Evolutionary conservation across 2,797 vertebrate species (phyloP).

Genomic region (Paramormyrops hopkinsi): DNA sequence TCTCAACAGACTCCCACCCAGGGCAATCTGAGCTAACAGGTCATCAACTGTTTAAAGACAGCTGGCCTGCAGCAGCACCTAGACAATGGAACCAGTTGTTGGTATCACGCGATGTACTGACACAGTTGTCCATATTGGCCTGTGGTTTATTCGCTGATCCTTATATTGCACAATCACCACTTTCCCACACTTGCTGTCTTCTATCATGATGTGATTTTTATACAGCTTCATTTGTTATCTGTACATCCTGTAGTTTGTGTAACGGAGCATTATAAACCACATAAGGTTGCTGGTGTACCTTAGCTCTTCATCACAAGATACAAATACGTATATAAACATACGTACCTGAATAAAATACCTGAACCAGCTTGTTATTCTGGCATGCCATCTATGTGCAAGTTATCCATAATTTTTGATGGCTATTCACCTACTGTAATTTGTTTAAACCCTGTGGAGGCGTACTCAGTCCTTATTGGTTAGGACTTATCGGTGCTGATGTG

Average conservation of each 20-base stretch:
- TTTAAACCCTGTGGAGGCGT: not conserved
- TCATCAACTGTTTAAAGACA: not conserved
- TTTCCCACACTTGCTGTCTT: not conserved
- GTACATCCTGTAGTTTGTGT: not conserved
- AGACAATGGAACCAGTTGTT: not conserved
- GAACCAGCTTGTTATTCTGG: not conserved
- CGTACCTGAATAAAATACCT: not conserved
- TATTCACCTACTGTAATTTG: not conserved
- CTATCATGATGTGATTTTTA: not conserved
- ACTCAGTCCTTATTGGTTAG: not conserved
- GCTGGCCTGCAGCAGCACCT: not conserved
- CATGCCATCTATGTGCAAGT: not conserved
- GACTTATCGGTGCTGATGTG: not conserved
- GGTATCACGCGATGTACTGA: not conserved
- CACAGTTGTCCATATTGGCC: not conserved
- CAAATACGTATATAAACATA: not conserved
- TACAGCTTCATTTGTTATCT: not conserved
- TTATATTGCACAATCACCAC: not conserved
- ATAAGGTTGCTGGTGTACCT: not conserved
- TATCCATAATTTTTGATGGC: not conserved
- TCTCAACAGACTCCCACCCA: not conserved
- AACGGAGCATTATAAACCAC: not conserved
- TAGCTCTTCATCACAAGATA: not conserved
- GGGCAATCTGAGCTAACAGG: not conserved
- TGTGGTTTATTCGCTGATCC: not conserved